Evolutionary conservation across 2,888 invertebrate genomes (phyloP).

Genomic region (Argyresthia goedartella): DNA sequence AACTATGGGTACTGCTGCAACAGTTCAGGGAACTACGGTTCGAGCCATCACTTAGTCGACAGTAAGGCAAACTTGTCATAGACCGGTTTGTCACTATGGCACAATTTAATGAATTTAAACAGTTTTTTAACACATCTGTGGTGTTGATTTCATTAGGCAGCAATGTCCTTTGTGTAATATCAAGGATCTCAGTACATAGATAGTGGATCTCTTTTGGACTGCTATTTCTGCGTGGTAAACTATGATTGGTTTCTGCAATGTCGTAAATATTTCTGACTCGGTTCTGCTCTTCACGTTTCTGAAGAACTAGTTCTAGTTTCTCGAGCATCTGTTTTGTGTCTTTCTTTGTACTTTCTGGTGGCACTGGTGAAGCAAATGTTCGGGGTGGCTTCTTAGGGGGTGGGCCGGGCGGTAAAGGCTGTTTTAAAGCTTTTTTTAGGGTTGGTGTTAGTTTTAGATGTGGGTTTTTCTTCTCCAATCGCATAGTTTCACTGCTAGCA

Average conservation of each 20-base stretch:
- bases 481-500: slow-evolving; percentile 53
- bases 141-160: slow-evolving; percentile 30
- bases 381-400: slow-evolving; percentile 84
- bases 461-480: slow-evolving; percentile 53
- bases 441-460: slow-evolving; percentile 68
- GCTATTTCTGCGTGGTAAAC: slow-evolving; percentile 14
- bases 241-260: slow-evolving; percentile 29
- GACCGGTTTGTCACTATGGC: slow-evolving; percentile 38
- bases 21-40: slow-evolving; percentile 26
- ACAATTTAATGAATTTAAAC: slow-evolving; percentile 57
- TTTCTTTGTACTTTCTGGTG: slow-evolving; percentile 32
- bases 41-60: slow-evolving; percentile 30
- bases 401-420: slow-evolving; percentile 77
- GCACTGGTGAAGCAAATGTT: slow-evolving; percentile 56
- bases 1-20: slow-evolving; percentile 31
- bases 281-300: slow-evolving; percentile 53
- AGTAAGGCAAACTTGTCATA: slow-evolving; percentile 50
- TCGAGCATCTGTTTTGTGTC: slow-evolving; percentile 76
- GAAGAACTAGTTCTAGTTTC: slow-evolving; percentile 73
- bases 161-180: slow-evolving; percentile 43
- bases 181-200: slow-evolving; percentile 59
- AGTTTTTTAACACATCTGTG: slow-evolving; percentile 37
- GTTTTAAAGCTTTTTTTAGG: slow-evolving; percentile 74
- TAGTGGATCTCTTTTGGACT: slow-evolving; percentile 59
- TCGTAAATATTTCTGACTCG: slow-evolving; percentile 28